Conservation (phyloP, 2,797 vertebrate species). For the Acipenser transmontanus region DNA sequence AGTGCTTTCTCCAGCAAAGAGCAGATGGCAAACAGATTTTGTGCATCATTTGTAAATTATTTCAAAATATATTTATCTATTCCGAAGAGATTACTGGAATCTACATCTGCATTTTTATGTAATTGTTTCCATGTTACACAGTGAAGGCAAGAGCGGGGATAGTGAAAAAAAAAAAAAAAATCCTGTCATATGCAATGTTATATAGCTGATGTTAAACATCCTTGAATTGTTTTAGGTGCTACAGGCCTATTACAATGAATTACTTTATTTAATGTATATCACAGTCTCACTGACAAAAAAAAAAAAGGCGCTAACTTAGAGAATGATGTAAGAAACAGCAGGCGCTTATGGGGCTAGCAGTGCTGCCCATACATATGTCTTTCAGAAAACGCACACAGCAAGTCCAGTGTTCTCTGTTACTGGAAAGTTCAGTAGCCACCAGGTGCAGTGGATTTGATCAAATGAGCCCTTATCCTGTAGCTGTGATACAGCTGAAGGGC, state of each 20-base stretch:
- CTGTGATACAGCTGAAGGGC: conserved; percentile 2
- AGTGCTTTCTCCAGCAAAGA: conserved; percentile 46
- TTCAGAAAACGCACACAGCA: background rate
- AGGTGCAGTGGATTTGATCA: conserved; percentile 15
- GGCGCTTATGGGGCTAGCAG: background rate
- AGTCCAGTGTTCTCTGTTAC: background rate
- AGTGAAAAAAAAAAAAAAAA: conserved; percentile 32
- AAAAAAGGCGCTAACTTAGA: conserved; percentile 7
- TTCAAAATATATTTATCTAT: conserved; percentile 82
- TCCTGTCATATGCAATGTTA: conserved; percentile 41
- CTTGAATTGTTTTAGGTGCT: conserved; percentile 31
- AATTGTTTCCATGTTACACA: conserved; percentile 79
- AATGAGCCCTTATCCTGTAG: conserved; percentile 15
- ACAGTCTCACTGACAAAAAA: conserved; percentile 27
- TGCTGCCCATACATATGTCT: background rate
- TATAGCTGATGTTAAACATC: conserved; percentile 49
- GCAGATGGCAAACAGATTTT: conserved; percentile 79
- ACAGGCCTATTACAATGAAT: conserved; percentile 24
- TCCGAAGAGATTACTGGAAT: conserved; percentile 84
- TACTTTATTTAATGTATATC: conserved; percentile 36
- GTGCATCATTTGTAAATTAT: conserved; percentile 82
- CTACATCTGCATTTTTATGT: conserved; percentile 74
- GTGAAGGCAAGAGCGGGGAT: conserved; percentile 50
- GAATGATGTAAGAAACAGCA: conserved; percentile 11
- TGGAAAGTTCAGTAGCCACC: conserved; percentile 7